Evolutionary conservation across 2,113 vertebrate genomes (phyloP).

Genomic region (Vireo altiloquus): DNA sequence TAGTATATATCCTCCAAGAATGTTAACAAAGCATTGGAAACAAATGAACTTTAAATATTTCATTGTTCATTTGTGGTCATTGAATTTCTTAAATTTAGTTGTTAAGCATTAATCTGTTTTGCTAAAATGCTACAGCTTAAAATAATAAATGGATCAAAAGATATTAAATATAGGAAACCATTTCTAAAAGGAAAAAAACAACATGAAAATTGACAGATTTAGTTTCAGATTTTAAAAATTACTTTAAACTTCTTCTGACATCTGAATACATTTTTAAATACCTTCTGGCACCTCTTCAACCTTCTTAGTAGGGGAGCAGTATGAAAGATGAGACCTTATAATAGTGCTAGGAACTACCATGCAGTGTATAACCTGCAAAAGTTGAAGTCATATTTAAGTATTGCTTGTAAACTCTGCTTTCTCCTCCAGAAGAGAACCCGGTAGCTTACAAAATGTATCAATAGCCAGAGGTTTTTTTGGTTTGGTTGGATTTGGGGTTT

Average conservation of each 20-base stretch:
- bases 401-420: background rate
- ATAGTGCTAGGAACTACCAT: background rate
- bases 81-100: background rate
- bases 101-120: background rate
- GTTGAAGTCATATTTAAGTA: background rate
- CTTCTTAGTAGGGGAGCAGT: background rate
- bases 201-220: background rate
- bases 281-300: background rate
- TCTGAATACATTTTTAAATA: background rate
- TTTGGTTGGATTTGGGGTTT: too few species aligned
- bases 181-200: background rate
- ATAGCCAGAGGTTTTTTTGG: background rate
- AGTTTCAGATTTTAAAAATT: background rate
- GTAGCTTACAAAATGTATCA: background rate
- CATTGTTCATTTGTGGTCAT: background rate
- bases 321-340: background rate
- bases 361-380: accelerated
- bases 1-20: background rate
- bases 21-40: background rate
- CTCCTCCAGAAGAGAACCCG: background rate
- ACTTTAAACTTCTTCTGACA: background rate
- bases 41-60: background rate
- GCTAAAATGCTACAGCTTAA: background rate
- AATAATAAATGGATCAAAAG: background rate
- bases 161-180: background rate